Conservation (phyloP, 2,888 invertebrate genomes). For the Panorpa germanica region DNA sequence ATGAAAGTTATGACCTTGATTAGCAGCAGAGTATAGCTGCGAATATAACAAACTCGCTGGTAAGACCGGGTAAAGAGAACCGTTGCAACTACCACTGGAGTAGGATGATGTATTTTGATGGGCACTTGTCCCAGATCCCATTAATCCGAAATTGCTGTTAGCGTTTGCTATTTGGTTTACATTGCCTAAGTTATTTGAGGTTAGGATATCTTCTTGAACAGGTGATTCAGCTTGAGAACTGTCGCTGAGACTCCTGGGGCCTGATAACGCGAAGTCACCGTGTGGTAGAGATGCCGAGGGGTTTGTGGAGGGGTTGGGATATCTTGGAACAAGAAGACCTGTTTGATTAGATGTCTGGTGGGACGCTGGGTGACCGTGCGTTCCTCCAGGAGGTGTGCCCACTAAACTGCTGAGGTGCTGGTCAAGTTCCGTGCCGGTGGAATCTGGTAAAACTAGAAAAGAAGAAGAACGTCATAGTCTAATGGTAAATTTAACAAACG, state of each 20-base stretch:
- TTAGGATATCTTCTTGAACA: slow-evolving; percentile 56
- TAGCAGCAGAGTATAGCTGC: slow-evolving; percentile 63
- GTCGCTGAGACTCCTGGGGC: slow-evolving; percentile 62
- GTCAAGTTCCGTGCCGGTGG: slow-evolving; percentile 53
- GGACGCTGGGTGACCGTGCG: slow-evolving; percentile 25
- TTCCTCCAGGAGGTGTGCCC: slow-evolving; percentile 28
- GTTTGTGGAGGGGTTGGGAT: slow-evolving; percentile 34
- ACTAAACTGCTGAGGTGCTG: slow-evolving; percentile 49
- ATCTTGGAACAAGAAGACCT: slow-evolving; percentile 43
- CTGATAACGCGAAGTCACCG: slow-evolving; percentile 45
- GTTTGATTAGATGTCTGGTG: slow-evolving; percentile 21
- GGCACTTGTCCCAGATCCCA: slow-evolving; percentile 30
- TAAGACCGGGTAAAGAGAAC: slow-evolving; percentile 55
- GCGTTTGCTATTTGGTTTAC: slow-evolving; percentile 28
- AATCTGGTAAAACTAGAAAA: slow-evolving; percentile 55
- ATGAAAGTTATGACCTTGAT: slow-evolving; percentile 54
- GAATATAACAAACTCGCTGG: slow-evolving; percentile 70
- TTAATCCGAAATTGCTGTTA: slow-evolving; percentile 34
- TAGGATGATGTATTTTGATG: slow-evolving; percentile 33
- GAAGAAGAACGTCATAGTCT: too few relatives aligned
- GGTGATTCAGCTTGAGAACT: slow-evolving; percentile 71
- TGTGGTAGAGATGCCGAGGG: too few relatives aligned
- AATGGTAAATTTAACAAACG: too few relatives aligned
- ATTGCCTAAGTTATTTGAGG: slow-evolving; percentile 39
- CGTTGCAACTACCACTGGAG: slow-evolving; percentile 43